Conservation (phyloP, 2,797 vertebrate species). For the Sebastes dallii region DNA sequence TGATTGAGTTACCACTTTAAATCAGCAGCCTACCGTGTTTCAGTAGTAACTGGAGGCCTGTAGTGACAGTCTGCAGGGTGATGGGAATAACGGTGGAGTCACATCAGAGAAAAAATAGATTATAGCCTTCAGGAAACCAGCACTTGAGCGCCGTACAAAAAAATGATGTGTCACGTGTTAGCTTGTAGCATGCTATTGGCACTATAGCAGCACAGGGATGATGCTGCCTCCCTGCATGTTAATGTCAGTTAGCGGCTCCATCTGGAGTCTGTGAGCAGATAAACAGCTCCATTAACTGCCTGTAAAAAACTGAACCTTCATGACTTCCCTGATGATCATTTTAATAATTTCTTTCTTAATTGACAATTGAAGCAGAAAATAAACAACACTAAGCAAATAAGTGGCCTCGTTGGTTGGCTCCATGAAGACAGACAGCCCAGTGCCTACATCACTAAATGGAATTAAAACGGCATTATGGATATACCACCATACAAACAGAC, state of each 20-base stretch:
- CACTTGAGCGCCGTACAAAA: no score
- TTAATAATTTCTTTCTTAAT: neutral
- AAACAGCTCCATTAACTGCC: neutral
- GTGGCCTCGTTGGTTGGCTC: neutral
- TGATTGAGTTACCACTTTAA: neutral
- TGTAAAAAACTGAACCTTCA: neutral
- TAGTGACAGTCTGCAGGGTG: neutral
- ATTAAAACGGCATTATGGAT: neutral
- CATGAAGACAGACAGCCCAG: neutral
- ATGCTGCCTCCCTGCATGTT: no score
- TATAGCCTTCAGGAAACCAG: neutral
- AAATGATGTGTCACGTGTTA: no score
- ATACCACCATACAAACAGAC: neutral
- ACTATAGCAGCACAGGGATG: neutral
- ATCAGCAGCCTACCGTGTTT: neutral
- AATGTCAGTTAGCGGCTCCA: slow-evolving; percentile 24
- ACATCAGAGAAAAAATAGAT: neutral
- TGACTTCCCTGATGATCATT: neutral
- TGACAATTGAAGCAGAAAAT: neutral
- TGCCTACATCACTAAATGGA: neutral
- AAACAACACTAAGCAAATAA: neutral
- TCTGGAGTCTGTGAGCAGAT: slow-evolving; percentile 29
- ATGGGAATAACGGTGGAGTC: neutral
- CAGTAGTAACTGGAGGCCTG: neutral
- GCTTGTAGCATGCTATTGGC: no score